phyloP scores from a whole-genome alignment of 2,113 vertebrate species.

The Pelecanoides urinatrix region DNA sequence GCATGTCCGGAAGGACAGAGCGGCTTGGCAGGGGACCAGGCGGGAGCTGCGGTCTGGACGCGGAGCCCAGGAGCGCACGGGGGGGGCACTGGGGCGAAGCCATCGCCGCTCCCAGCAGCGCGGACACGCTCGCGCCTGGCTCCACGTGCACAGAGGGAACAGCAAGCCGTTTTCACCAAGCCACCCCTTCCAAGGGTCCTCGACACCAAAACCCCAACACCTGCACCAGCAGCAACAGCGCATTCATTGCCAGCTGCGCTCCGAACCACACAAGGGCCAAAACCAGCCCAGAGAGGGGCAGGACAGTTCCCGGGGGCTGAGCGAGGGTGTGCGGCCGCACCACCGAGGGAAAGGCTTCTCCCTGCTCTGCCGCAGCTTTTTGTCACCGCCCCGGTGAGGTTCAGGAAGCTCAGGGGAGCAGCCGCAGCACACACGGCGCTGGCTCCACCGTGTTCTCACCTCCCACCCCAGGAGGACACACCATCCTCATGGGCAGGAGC shows the following conservation, averaged over 20 bases:
- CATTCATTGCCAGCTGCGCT: not conserved
- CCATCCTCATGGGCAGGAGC: not conserved
- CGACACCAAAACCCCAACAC: no score
- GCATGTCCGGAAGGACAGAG: slow-evolving; percentile 74
- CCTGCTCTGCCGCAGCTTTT: not conserved
- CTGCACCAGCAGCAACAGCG: not conserved
- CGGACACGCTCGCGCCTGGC: rapidly evolving
- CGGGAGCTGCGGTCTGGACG: slow-evolving; percentile 55
- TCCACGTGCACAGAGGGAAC: rapidly evolving
- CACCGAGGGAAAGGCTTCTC: not conserved
- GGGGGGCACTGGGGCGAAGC: rapidly evolving
- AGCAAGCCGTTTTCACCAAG: rapidly evolving
- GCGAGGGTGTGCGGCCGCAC: not conserved
- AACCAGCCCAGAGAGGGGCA: not conserved
- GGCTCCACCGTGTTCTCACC: not conserved
- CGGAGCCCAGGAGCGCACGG: not conserved
- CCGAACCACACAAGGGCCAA: rapidly evolving
- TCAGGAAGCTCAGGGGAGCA: not conserved
- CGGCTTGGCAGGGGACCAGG: slow-evolving; percentile 57
- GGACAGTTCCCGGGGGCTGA: rapidly evolving
- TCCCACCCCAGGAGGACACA: not conserved
- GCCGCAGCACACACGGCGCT: rapidly evolving
- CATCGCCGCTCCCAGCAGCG: rapidly evolving
- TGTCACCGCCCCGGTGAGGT: not conserved
- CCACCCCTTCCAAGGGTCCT: no score